phyloP scores from a whole-genome alignment of 2,797 vertebrate genomes.

The Columba guinea region DNA sequence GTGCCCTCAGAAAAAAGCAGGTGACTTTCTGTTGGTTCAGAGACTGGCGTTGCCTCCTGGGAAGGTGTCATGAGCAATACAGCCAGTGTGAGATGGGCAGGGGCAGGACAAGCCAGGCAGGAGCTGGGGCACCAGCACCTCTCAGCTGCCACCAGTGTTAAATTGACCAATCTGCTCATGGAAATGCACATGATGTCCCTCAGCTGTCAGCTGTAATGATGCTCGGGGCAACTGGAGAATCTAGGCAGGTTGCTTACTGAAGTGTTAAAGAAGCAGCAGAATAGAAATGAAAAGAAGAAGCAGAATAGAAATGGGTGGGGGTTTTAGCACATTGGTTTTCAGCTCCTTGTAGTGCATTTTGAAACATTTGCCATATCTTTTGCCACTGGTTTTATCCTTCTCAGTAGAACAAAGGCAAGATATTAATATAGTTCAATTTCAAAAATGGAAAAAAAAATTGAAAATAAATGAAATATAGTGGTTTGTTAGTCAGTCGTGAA shows the following conservation, averaged over 20 bases:
- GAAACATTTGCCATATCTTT: neutral
- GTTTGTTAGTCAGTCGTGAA: neutral
- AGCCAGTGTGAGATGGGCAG: neutral
- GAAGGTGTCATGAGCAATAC: neutral
- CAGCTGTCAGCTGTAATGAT: neutral
- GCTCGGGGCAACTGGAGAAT: neutral
- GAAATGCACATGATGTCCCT: neutral
- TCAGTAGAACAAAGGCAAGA: neutral
- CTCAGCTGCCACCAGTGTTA: neutral
- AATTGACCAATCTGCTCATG: neutral
- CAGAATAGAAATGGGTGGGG: neutral
- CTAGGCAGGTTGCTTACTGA: neutral
- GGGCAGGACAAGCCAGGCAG: neutral
- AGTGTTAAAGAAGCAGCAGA: neutral
- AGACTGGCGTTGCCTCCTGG: accelerated
- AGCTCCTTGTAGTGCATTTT: neutral
- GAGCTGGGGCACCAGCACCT: neutral
- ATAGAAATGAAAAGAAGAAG: neutral
- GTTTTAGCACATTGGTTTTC: neutral
- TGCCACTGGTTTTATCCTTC: neutral
- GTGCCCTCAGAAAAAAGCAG: neutral
- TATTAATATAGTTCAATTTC: neutral
- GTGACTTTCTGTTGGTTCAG: neutral
- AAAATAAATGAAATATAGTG: neutral
- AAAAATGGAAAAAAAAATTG: neutral